phyloP scores from a whole-genome alignment of 2,797 vertebrate genomes.

The Sebastes jordani region DNA sequence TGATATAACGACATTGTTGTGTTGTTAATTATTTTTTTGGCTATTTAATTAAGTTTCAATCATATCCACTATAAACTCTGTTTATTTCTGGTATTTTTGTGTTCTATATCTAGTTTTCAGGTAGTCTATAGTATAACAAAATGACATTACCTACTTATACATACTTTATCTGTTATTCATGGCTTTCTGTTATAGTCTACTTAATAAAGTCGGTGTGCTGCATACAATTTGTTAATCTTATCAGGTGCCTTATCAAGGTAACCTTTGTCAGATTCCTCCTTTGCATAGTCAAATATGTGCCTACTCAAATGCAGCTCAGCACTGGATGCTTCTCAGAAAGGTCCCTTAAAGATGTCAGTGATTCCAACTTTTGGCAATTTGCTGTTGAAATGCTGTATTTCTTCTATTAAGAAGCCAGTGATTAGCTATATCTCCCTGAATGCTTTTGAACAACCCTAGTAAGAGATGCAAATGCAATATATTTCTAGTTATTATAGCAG shows the following conservation, averaged over 20 bases:
- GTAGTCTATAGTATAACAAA: background rate
- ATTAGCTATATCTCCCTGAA: background rate
- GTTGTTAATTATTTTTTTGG: no score
- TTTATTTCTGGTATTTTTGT: background rate
- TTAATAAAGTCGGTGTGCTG: background rate
- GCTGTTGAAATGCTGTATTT: background rate
- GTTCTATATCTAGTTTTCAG: background rate
- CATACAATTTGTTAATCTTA: background rate
- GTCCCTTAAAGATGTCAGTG: background rate
- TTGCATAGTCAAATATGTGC: background rate
- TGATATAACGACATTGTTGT: no score
- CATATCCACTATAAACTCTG: background rate
- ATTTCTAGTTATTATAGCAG: background rate
- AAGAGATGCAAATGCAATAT: background rate
- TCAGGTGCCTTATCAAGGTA: background rate
- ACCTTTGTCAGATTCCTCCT: background rate
- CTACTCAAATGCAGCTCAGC: background rate
- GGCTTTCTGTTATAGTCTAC: background rate
- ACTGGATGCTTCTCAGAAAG: background rate
- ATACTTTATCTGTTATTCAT: background rate
- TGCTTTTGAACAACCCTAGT: background rate
- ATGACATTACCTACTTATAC: background rate
- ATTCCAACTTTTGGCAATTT: background rate
- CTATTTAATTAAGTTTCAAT: no score
- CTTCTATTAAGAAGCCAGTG: background rate